Percentiles rank a stretch among this genome's conserved stretches.
Evolutionary conservation across 2,888 invertebrate genomes (phyloP).

Genomic region (Stegophylla sp.): DNA sequence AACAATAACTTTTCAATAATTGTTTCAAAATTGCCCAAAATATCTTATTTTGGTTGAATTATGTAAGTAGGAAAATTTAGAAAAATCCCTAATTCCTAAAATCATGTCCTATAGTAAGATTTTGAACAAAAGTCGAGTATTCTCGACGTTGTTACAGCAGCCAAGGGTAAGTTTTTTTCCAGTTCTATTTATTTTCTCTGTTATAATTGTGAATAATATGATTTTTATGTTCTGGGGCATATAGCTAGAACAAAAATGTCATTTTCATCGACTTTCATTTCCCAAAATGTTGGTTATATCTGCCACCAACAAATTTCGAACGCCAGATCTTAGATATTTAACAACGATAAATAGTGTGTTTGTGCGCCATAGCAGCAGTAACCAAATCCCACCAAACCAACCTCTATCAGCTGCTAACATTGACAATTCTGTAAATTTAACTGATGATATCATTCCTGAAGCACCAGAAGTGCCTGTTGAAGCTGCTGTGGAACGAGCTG

Average conservation of each 20-base stretch:
- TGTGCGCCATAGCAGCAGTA: slow-evolving; percentile 17
- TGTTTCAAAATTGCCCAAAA: not conserved
- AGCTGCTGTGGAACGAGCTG: not conserved
- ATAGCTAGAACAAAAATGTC: not conserved
- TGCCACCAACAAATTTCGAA: not conserved
- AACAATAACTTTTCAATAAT: no score
- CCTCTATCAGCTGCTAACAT: not conserved
- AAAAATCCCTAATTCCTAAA: not conserved
- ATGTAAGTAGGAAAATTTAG: not conserved
- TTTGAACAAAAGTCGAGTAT: not conserved
- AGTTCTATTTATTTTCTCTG: not conserved
- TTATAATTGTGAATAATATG: not conserved
- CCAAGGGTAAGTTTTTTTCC: slow-evolving; percentile 8
- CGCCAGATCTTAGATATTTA: not conserved
- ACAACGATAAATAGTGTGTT: slow-evolving; percentile 7
- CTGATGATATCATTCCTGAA: slow-evolving; percentile 24
- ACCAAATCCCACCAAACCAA: not conserved
- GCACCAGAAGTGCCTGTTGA: slow-evolving; percentile 39
- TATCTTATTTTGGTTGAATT: not conserved
- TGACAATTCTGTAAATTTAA: not conserved
- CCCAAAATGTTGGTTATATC: not conserved
- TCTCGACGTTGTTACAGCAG: not conserved
- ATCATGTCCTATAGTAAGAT: slow-evolving; percentile 38
- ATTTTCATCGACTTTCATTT: slow-evolving; percentile 16
- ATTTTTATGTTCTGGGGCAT: slow-evolving; percentile 63